phyloP scores from a whole-genome alignment of 2,888 invertebrate genomes.

The Xestoiulus laeticollis region DNA sequence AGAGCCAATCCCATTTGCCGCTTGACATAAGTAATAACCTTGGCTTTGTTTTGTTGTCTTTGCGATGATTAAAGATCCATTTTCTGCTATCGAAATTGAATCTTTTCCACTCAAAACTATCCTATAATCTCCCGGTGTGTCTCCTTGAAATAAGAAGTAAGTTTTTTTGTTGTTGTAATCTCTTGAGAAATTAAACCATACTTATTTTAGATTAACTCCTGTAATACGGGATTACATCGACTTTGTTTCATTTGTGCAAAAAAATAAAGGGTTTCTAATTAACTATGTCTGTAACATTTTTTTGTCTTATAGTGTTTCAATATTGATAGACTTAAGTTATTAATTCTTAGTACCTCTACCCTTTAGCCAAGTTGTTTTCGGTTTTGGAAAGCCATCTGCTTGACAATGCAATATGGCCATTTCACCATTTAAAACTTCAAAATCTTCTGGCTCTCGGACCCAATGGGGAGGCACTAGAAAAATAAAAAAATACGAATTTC shows the following conservation, averaged over 20 bases:
- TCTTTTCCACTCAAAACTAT: constrained; percentile 35
- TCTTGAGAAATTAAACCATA: neutral
- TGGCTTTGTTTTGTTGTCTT: constrained; percentile 53
- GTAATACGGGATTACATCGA: neutral
- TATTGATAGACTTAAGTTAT: neutral
- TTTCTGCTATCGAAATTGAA: constrained; percentile 47
- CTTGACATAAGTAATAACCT: constrained; percentile 55
- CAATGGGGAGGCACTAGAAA: constrained; percentile 84
- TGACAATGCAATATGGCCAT: constrained; percentile 87
- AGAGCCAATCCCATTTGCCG: constrained; percentile 55
- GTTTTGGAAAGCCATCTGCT: constrained; percentile 91
- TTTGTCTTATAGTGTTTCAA: neutral
- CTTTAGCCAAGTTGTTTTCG: constrained; percentile 79
- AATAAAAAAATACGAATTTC: neutral
- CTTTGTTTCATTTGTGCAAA: neutral
- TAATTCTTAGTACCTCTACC: constrained; percentile 51
- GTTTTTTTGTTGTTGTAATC: neutral
- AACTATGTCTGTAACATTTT: neutral
- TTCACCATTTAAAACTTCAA: constrained; percentile 83
- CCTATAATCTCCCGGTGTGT: constrained; percentile 49
- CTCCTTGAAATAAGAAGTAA: constrained; percentile 40
- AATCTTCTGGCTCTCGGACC: constrained; percentile 84
- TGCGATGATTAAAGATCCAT: constrained; percentile 54
- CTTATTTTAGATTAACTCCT: neutral
- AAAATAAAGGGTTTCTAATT: neutral